Base-by-base conservation (phyloP, 2,113 vertebrate genomes). In the Phylloscopus whistleri region DNA sequence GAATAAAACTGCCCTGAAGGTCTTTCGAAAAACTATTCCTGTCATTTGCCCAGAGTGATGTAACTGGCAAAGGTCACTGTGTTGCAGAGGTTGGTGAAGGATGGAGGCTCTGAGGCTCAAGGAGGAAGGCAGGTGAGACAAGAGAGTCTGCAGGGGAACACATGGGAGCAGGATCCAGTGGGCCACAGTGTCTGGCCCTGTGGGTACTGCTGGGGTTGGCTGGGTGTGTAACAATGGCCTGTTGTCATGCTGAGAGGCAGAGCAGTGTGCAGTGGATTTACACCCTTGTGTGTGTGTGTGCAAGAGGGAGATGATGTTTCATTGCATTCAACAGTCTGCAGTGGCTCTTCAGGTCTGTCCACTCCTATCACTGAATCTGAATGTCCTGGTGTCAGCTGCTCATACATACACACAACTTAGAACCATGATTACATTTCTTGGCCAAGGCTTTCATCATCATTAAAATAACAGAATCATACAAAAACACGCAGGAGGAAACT, bases 391-490 rank as follows among this genome's bases (percentile, higher is more conserved):
- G 43, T 67, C 73, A 74, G 73, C 30, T 3, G 11, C 17, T 86
- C 55, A 27, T 3, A n/a, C 0, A 0, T 9, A 33, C 1, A 5
- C 2, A 2, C 27, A 51, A 24, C 68, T 87, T 89, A 84, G 62
- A 84, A 35, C 1, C 0, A 21, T 13, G 19, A 59, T 52, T 56
- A 44, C 19, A 43, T 59, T 67, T 84, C 59, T 35, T 87, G 28
- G 4, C 39, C 72, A 52, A 64, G 70, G 60, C 51, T 56, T 83
- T 78, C 67, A 79, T 52, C 24, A 21, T 58, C 3, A 64, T 87
- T 72, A 72, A 84, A 95, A 63, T 49, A 91, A 64, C 5, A 74
- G 31, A 86, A 66, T 51, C 26, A 30, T n/a, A 69, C 13, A 66
- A 81, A 89, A 91, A 70, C 23, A 69, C 0, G 2, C 46, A 87